A percentile compares a stretch with the other conserved stretches of the same genome.
These are phyloP conservation scores for Eulemur albifrons DNA, from an alignment of 2,797 vertebrate genomes.

Conservation along the genomic window DNA sequence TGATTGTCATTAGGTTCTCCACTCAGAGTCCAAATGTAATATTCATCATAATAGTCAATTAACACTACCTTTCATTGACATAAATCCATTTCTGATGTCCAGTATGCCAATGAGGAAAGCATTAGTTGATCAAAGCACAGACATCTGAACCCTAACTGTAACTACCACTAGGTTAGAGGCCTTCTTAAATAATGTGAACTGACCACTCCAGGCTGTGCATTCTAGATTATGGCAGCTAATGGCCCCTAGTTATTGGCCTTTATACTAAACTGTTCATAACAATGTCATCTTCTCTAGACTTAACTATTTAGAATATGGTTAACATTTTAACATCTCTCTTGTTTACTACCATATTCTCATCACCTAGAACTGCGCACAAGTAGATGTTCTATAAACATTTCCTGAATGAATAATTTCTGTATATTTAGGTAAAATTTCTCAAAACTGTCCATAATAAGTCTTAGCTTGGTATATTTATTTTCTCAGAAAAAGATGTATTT, in stretches of 20 bases:
- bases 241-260: not conserved
- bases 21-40: not conserved
- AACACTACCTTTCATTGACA: not conserved
- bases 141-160: not conserved
- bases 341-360: not conserved
- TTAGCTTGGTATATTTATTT: slow-evolving; percentile 18
- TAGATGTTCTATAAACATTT: not conserved
- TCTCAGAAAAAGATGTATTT: not conserved
- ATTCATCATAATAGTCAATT: not conserved
- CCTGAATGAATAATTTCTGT: not conserved
- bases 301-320: not conserved
- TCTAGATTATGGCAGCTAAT: not conserved
- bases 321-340: not conserved
- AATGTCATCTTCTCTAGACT: not conserved
- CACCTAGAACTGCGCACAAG: not conserved
- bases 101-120: not conserved
- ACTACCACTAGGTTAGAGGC: fast-evolving
- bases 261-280: not conserved
- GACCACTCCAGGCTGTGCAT: not conserved
- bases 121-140: not conserved
- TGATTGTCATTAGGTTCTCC: not conserved
- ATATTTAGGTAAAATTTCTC: not conserved
- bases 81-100: not conserved
- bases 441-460: not conserved
- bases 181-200: not conserved